phyloP scores from a whole-genome alignment of 2,797 vertebrate species.

The Psittacula derbiana region DNA sequence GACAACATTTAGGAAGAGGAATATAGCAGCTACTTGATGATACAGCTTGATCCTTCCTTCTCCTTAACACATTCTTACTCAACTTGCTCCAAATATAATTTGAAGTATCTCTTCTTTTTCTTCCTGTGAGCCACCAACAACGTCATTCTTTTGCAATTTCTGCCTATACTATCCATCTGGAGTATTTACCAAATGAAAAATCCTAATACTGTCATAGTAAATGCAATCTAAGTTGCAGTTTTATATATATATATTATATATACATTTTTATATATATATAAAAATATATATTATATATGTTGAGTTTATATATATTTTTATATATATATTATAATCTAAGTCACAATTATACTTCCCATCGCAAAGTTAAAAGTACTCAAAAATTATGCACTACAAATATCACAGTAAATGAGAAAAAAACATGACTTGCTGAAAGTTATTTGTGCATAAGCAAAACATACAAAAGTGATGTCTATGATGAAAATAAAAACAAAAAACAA shows the following conservation, averaged over 20 bases:
- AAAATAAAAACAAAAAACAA: neutral
- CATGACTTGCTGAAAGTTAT: neutral
- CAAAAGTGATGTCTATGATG: neutral
- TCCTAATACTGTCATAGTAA: neutral
- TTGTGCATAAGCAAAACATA: neutral
- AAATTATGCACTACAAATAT: neutral
- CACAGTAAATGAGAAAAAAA: neutral
- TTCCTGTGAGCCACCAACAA: neutral
- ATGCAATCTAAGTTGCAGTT: neutral
- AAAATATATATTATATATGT: neutral
- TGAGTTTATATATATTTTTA: neutral
- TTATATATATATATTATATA: neutral
- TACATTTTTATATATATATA: no score
- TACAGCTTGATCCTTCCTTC: neutral
- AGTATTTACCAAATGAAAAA: neutral
- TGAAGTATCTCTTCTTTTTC: neutral
- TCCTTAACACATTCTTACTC: neutral
- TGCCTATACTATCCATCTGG: neutral
- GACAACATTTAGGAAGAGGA: neutral
- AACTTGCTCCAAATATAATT: neutral
- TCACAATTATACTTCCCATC: neutral
- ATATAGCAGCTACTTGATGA: neutral
- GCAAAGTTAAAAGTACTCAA: neutral
- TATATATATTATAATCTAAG: neutral
- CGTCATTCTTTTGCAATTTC: neutral